Evolutionary conservation across 2,888 invertebrate species (phyloP), one percentile per base, ranked within the genome.

Genomic region (Elegia similella): DNA sequence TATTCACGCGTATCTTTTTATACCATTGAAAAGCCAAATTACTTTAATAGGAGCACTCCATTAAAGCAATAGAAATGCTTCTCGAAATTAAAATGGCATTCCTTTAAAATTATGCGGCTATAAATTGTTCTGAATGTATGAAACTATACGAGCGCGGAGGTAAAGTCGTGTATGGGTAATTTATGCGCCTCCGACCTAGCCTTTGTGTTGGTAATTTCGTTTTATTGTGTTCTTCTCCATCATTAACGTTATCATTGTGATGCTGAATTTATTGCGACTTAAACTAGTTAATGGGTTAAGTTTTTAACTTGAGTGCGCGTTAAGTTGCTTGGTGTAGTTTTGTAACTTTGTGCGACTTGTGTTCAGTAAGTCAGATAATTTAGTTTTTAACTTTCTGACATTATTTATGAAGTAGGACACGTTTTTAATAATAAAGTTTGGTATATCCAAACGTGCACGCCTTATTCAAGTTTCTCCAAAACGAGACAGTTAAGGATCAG

Each of bases 181-280:
- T 67, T 70, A 66, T 66, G 63, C 66, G 55, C 53, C 55, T 54
- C 56, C 59, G 58, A 55, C 44, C 43, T 43, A 30, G 57, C 54
- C 59, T 64, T 70, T 70, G 68, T 68, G 64, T 68, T 68, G 69
- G 64, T 70, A 69, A 69, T 72, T 66, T 62, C 62, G 63, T 65
- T 67, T 64, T 63, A 65, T 65, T 68, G 56, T 64, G 54, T 56
- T 56, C 38, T 50, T 47, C 48, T 56, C 48, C 32, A 42, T 55
- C 55, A 54, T 53, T 34, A n/a, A 48, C 16, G 16, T n/a, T 42
- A 52, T 55, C 44, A 55, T 55, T 46, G 32, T 32, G 32, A 44
- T 55, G 42, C 29, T 10, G 47, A 13, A 47, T 47, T 47, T 47
- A 47, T n/a, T 47, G 13, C 47, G 23, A 16, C 23, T 46, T 46